Conservation (phyloP, 1,140 invertebrate species). For the Caenorhabditis brenneri region DNA sequence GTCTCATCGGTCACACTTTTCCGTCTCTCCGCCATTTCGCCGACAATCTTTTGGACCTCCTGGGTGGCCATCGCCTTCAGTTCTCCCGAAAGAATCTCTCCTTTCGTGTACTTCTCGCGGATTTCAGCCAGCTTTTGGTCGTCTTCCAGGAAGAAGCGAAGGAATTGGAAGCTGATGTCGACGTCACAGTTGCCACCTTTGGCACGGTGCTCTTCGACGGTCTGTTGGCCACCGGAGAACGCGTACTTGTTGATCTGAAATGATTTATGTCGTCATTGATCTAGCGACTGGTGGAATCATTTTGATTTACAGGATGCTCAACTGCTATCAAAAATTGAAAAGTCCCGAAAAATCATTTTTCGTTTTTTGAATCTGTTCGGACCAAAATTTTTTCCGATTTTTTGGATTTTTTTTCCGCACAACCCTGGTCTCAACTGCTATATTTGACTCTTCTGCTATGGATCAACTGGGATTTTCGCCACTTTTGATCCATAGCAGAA, state of each 20-base stretch:
- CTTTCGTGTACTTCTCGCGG: constrained; percentile 83
- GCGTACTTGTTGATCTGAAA: constrained; percentile 92
- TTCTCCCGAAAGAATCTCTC: constrained; percentile 88
- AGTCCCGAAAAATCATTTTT: no score
- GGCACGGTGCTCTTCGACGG: constrained; percentile 86
- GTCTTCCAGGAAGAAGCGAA: constrained; percentile 93
- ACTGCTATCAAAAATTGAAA: no score
- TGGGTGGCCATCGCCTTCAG: constrained; percentile 89
- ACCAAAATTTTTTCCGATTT: no score
- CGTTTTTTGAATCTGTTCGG: no score
- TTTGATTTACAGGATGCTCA: neutral
- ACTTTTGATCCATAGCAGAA: no score
- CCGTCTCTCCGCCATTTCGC: constrained; percentile 82
- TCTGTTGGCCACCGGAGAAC: constrained; percentile 92
- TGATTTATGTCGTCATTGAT: neutral
- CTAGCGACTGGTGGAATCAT: neutral
- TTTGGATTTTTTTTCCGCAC: no score
- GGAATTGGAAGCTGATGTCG: constrained; percentile 93
- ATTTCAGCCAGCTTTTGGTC: constrained; percentile 86
- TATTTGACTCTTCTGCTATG: no score
- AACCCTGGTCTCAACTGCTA: no score
- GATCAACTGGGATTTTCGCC: no score
- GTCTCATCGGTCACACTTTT: constrained; percentile 84
- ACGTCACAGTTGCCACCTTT: constrained; percentile 90
- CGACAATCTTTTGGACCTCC: constrained; percentile 78